These are phyloP conservation scores for Epinotia brunnichana DNA, from an alignment of 2,888 invertebrate genomes.

Conservation along the genomic window DNA sequence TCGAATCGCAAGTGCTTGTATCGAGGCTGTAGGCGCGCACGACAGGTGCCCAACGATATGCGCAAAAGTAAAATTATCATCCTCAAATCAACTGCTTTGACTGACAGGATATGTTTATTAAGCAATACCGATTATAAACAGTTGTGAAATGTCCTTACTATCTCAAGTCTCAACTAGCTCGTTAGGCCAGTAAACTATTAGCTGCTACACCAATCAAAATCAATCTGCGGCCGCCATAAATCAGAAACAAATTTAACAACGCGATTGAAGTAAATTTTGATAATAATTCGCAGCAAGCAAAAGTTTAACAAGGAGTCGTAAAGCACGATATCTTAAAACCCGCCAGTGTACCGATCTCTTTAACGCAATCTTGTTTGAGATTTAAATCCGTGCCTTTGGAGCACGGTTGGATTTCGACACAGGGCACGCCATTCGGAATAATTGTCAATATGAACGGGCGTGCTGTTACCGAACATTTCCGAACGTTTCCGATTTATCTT, in stretches of 20 bases:
- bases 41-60: constrained; percentile 64
- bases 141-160: constrained; percentile 10
- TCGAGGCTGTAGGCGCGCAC: constrained; percentile 46
- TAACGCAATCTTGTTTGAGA: constrained; percentile 61
- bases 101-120: constrained; percentile 19
- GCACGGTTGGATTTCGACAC: constrained; percentile 62
- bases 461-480: constrained; percentile 67
- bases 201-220: constrained; percentile 49
- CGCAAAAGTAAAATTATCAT: constrained; percentile 39
- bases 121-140: constrained; percentile 21
- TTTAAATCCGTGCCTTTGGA: constrained; percentile 63
- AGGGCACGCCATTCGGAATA: constrained; percentile 63
- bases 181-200: constrained; percentile 37
- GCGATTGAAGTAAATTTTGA: constrained; percentile 49
- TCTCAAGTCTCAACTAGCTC: not conserved
- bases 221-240: constrained; percentile 52
- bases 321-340: constrained; percentile 52
- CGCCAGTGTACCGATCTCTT: constrained; percentile 52
- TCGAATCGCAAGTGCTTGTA: constrained; percentile 58
- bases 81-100: not conserved
- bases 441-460: constrained; percentile 69
- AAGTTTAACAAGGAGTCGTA: constrained; percentile 45
- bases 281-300: constrained; percentile 52
- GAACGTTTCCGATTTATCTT: constrained; percentile 69
- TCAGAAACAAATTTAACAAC: constrained; percentile 49